Conservation (phyloP, 2,797 vertebrate species). For the Tapirus indicus region DNA sequence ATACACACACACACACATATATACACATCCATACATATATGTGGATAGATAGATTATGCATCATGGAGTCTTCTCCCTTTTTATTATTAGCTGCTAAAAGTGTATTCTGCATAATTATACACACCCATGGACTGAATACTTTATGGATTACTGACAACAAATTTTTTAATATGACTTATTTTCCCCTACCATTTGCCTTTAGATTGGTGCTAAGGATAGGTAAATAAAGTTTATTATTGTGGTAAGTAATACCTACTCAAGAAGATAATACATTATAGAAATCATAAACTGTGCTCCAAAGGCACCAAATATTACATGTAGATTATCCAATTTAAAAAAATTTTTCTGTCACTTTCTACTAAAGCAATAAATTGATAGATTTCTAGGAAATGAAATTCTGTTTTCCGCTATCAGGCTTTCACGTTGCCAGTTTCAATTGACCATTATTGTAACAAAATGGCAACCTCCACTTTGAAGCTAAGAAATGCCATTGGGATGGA, state of each 20-base stretch:
- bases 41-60: background rate
- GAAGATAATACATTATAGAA: background rate
- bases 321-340: background rate
- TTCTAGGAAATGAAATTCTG: background rate
- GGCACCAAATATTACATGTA: background rate
- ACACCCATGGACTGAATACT: background rate
- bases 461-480: slow-evolving; percentile 24
- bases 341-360: background rate
- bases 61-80: background rate
- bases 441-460: slow-evolving; percentile 40
- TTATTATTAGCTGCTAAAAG: slow-evolving; percentile 28
- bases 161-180: background rate
- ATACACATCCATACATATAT: background rate
- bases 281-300: background rate
- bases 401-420: background rate
- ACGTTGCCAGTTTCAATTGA: background rate
- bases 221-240: slow-evolving; percentile 5
- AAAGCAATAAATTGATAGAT: background rate
- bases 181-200: background rate
- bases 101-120: background rate
- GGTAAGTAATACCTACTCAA: background rate
- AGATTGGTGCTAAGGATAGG: background rate
- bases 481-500: background rate
- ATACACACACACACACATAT: too few species aligned
- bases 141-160: background rate